These are phyloP conservation scores for Rousettus madagascariensis DNA, from an alignment of 2,797 vertebrate species.

Conservation along the genomic window DNA sequence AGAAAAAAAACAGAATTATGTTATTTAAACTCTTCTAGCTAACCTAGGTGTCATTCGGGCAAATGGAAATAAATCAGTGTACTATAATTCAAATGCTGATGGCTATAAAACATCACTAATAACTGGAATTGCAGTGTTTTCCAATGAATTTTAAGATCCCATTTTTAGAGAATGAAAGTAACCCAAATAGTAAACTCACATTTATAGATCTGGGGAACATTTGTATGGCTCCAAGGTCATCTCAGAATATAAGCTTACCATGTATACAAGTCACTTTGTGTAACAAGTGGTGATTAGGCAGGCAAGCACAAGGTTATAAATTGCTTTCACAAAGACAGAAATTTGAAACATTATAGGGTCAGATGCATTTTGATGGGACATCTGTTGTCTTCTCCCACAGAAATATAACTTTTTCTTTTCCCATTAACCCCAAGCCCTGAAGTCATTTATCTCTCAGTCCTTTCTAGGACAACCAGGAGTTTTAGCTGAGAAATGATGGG, in stretches of 20 bases:
- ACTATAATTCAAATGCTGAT: background rate
- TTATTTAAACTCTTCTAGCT: slow-evolving; percentile 27
- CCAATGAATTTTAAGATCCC: slow-evolving; percentile 8
- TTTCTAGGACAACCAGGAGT: slow-evolving; percentile 42
- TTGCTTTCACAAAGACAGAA: slow-evolving; percentile 60
- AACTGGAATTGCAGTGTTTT: slow-evolving; percentile 36
- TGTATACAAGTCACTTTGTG: background rate
- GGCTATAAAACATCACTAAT: background rate
- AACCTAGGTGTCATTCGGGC: background rate
- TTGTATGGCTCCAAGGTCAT: background rate
- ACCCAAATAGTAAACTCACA: background rate
- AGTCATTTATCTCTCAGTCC: slow-evolving; percentile 55
- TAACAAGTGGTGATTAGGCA: background rate
- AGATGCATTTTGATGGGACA: slow-evolving; percentile 62
- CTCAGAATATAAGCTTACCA: background rate
- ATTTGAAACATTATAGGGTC: slow-evolving; percentile 53
- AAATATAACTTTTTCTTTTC: slow-evolving; percentile 65
- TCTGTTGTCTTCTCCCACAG: slow-evolving; percentile 58
- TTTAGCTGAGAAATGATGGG: slow-evolving; percentile 15
- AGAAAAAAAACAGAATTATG: background rate
- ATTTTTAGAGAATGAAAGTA: slow-evolving; percentile 11
- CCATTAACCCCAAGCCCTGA: slow-evolving; percentile 60
- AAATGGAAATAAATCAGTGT: slow-evolving; percentile 37
- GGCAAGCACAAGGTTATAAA: slow-evolving; percentile 31
- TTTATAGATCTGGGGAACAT: background rate